Conservation (phyloP, 2,888 invertebrate genomes). For the Terebella lapidaria region DNA sequence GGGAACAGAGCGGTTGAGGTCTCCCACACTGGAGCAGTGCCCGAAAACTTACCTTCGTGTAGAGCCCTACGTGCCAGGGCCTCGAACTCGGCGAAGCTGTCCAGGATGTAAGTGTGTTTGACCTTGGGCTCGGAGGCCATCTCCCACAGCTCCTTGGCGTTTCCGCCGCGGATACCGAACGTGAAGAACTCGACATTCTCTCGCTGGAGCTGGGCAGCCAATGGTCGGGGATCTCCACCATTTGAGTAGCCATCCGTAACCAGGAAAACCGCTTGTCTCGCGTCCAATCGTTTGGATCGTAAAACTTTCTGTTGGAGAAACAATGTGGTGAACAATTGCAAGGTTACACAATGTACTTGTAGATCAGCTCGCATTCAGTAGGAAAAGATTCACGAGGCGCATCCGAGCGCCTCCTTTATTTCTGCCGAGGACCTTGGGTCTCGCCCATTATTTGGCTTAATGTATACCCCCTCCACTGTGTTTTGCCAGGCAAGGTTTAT, state of each 20-base stretch:
- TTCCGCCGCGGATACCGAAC: constrained; percentile 64
- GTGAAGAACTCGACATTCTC: constrained; percentile 55
- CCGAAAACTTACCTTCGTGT: constrained; percentile 61
- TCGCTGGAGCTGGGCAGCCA: constrained; percentile 58
- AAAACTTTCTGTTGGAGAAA: constrained; percentile 41
- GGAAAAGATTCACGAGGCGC: no score
- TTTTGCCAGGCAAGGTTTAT: no score
- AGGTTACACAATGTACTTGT: no score
- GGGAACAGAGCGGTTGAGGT: neutral
- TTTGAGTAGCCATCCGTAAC: constrained; percentile 69
- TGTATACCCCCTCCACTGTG: no score
- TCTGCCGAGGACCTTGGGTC: no score
- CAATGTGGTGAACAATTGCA: neutral
- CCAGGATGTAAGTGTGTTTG: constrained; percentile 64
- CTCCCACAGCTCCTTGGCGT: constrained; percentile 58
- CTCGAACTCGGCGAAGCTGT: constrained; percentile 67
- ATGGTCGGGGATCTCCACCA: constrained; percentile 64
- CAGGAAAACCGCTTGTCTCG: constrained; percentile 62
- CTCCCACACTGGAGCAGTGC: no score
- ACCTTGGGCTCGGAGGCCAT: constrained; percentile 64
- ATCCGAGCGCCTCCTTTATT: no score
- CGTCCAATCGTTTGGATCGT: constrained; percentile 40
- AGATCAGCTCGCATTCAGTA: no score
- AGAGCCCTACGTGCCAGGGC: constrained; percentile 65
- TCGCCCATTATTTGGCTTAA: no score